Evolutionary conservation across 2,797 vertebrate species (phyloP).

Genomic region (Pangasius macronema): DNA sequence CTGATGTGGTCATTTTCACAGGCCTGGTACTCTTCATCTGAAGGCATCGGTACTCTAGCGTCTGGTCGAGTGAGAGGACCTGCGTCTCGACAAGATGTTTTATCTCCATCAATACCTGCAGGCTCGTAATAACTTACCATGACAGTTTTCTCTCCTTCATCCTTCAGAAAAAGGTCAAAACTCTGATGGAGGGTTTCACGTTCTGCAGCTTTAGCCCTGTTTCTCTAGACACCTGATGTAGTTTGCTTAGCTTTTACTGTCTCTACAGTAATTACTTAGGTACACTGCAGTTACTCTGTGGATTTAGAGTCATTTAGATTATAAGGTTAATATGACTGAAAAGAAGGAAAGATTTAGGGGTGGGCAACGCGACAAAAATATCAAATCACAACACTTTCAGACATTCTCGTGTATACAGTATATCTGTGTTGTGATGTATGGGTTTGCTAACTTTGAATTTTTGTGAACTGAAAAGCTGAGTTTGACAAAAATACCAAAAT

Average conservation of each 20-base stretch:
- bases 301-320: neutral
- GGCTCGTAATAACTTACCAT: slow-evolving; percentile 51
- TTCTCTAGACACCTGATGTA: neutral
- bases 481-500: neutral
- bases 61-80: no score
- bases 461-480: neutral
- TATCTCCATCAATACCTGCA: no score
- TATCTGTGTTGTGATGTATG: neutral
- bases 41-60: no score
- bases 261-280: neutral
- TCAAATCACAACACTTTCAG: neutral
- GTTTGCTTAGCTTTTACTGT: neutral
- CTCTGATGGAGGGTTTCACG: no score
- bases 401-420: neutral
- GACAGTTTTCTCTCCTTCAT: neutral
- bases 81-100: no score
- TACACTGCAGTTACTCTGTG: neutral
- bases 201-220: neutral
- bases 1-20: slow-evolving; percentile 58
- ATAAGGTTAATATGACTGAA: neutral
- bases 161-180: neutral
- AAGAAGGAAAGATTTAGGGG: neutral
- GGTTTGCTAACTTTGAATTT: neutral
- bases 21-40: slow-evolving; percentile 94
- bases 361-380: neutral